These are phyloP conservation scores for Acanthurus leucopareius DNA, from an alignment of 2,797 vertebrate genomes.

Conservation along the genomic window DNA sequence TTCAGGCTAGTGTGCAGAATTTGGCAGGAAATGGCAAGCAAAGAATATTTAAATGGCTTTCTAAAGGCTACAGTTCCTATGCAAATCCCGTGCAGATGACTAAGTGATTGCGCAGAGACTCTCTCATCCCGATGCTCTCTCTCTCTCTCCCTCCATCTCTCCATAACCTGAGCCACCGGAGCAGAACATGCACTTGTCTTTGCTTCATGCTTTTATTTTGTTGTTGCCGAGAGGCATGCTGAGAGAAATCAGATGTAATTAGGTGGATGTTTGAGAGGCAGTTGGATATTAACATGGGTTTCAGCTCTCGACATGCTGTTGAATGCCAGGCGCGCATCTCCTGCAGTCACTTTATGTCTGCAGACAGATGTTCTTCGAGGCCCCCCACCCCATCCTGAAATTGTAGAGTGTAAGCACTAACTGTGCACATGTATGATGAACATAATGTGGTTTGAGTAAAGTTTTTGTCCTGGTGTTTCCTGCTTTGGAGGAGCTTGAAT, in stretches of 20 bases:
- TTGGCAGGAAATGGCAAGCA: slow-evolving; percentile 28
- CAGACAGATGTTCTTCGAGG: slow-evolving; percentile 69
- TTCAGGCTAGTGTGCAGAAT: slow-evolving; percentile 15
- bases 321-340: slow-evolving; percentile 51
- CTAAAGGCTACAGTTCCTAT: slow-evolving; percentile 49
- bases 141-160: slow-evolving; percentile 29
- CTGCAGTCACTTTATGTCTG: slow-evolving; percentile 62
- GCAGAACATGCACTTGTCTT: slow-evolving; percentile 79
- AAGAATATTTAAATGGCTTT: slow-evolving; percentile 43
- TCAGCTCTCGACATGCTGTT: slow-evolving; percentile 52
- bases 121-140: slow-evolving; percentile 33
- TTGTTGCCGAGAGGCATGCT: slow-evolving; percentile 64
- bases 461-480: slow-evolving; percentile 5
- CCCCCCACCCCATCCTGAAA: slow-evolving; percentile 15
- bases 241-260: slow-evolving; percentile 79
- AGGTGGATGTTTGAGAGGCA: slow-evolving; percentile 70
- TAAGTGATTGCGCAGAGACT: slow-evolving; percentile 44
- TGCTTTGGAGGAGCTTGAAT: slow-evolving; percentile 4
- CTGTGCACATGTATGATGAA: slow-evolving; percentile 12
- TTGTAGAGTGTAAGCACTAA: background rate
- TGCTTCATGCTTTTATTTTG: slow-evolving; percentile 68
- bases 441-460: background rate
- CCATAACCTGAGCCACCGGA: slow-evolving; percentile 70
- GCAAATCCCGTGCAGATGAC: slow-evolving; percentile 60
- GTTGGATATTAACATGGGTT: slow-evolving; percentile 69